Evolutionary conservation across 1,140 invertebrate genomes (phyloP).

Genomic region (Babylonia areolata): DNA sequence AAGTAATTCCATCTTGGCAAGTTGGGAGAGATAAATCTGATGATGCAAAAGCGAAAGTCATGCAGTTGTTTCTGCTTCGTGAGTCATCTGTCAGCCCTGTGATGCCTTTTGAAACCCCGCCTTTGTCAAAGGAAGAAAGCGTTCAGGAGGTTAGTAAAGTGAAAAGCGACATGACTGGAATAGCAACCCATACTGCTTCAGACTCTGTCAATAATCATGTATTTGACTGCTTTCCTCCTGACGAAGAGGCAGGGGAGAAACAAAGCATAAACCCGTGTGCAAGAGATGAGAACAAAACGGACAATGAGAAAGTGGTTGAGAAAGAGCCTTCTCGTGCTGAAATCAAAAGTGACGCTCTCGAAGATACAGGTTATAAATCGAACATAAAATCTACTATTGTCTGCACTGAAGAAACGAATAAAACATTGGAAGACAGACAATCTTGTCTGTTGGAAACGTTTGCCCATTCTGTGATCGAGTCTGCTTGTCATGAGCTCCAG

Average conservation of each 20-base stretch:
- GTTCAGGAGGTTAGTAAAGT: neutral
- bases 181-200: neutral
- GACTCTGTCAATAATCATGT: no score
- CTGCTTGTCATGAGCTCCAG: slow-evolving; percentile 13
- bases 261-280: neutral
- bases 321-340: neutral
- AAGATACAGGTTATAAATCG: neutral
- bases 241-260: neutral
- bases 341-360: neutral
- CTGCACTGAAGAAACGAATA: neutral
- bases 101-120: neutral
- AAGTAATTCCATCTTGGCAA: neutral
- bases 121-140: neutral
- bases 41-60: neutral
- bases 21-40: neutral
- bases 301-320: no score
- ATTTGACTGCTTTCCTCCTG: no score
- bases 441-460: neutral
- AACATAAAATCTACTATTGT: neutral
- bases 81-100: neutral
- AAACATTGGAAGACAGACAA: neutral
- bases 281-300: neutral
- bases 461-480: slow-evolving; percentile 1
- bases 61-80: neutral
- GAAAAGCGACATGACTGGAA: neutral